Evolutionary conservation across 2,888 invertebrate species (phyloP).

Genomic region (Poecilobothrus nobilitatus): DNA sequence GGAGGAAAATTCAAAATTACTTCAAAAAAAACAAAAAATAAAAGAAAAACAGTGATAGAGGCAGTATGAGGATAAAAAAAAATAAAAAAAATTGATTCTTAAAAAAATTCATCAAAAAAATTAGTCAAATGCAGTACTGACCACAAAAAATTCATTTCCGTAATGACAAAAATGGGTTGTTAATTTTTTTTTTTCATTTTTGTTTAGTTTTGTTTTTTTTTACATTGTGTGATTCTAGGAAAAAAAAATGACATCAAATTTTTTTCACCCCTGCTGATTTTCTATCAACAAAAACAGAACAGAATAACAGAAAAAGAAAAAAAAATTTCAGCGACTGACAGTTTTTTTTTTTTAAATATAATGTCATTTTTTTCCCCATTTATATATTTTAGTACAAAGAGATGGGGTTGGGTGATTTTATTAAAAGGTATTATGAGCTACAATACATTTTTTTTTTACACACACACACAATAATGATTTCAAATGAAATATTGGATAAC

Average conservation of each 20-base stretch:
- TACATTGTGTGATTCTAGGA: background rate
- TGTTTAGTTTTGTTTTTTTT: background rate
- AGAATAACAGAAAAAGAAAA: background rate
- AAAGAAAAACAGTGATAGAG: background rate
- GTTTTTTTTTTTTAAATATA: background rate
- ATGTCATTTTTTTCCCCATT: background rate
- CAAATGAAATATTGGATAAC: no score
- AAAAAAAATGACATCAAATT: slow-evolving; percentile 2
- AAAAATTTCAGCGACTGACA: background rate
- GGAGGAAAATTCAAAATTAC: background rate
- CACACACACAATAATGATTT: no score
- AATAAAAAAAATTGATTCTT: background rate
- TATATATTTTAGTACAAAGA: background rate
- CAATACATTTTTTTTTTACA: background rate
- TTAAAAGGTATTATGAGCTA: background rate
- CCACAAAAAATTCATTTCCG: slow-evolving; percentile 4
- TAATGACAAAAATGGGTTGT: slow-evolving; percentile 4
- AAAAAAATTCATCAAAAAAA: background rate
- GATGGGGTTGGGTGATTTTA: background rate
- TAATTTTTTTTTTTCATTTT: background rate
- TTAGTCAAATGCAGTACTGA: slow-evolving; percentile 6
- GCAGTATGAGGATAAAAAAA: background rate
- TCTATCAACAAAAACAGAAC: background rate
- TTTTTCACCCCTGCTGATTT: slow-evolving; percentile 1
- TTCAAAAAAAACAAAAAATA: background rate